phyloP scores from a whole-genome alignment of 2,113 vertebrate genomes.

The Forbesichthys papilliferus region DNA sequence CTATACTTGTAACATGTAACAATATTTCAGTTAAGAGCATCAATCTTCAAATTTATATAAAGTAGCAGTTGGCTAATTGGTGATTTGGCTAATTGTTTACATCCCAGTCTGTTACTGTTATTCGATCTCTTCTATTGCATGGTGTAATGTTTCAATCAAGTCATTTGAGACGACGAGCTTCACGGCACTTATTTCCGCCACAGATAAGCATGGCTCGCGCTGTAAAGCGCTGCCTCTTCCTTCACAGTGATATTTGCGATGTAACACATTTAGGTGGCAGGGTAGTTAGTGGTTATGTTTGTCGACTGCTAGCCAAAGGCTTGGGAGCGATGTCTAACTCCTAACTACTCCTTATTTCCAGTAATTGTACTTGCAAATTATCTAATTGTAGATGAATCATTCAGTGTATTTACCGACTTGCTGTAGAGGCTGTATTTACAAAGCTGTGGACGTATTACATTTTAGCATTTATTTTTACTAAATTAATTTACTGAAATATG shows the following conservation, averaged over 20 bases:
- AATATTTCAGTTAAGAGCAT: no score
- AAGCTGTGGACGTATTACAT: no score
- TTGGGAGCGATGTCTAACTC: no score
- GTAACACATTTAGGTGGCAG: neutral
- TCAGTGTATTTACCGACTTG: conserved; percentile 13
- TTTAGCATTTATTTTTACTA: neutral
- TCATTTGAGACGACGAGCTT: conserved; percentile 54
- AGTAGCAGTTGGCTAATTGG: conserved; percentile 6
- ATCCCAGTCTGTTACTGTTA: conserved; percentile 49
- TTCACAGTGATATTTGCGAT: conserved; percentile 18
- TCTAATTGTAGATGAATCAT: no score
- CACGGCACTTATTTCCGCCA: conserved; percentile 49
- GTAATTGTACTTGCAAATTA: no score
- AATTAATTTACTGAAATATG: neutral
- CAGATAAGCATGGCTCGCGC: conserved; percentile 45
- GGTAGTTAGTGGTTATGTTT: no score
- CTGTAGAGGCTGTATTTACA: neutral
- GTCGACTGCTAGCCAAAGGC: neutral
- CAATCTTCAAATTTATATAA: conserved; percentile 9
- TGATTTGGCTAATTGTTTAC: conserved; percentile 43
- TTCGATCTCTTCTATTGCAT: conserved; percentile 44
- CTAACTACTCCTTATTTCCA: no score
- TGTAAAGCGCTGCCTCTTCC: conserved; percentile 31
- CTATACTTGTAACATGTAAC: no score
- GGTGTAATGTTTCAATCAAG: conserved; percentile 50